Conservation (phyloP, 2,888 invertebrate genomes). For the Drosophila lacicola region DNA sequence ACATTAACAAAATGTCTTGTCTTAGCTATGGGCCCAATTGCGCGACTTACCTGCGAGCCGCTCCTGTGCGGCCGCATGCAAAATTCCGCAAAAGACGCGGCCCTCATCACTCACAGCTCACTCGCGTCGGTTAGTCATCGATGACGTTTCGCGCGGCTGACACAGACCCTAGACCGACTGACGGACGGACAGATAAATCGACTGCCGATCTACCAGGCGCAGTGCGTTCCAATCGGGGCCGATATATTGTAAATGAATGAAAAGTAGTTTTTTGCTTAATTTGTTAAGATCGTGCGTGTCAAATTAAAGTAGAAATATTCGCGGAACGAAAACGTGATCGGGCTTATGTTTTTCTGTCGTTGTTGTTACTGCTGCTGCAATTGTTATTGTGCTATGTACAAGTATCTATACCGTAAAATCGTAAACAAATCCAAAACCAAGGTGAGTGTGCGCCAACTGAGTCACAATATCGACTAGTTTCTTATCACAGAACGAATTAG, state of each 20-base stretch:
- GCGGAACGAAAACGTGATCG: conserved; percentile 26
- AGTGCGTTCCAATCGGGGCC: conserved; percentile 35
- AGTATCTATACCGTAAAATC: conserved; percentile 63
- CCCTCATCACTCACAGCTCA: conserved; percentile 31
- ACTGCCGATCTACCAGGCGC: conserved; percentile 25
- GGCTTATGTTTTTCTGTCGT: conserved; percentile 26
- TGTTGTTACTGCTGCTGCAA: conserved; percentile 19
- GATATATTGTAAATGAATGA: conserved; percentile 31
- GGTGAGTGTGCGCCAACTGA: conserved; percentile 58
- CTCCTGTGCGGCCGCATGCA: conserved; percentile 49
- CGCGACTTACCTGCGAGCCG: conserved; percentile 41
- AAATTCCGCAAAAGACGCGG: conserved; percentile 28
- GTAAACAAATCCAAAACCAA: conserved; percentile 60
- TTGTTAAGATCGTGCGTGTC: conserved; percentile 33
- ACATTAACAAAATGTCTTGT: no score
- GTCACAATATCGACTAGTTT: conserved; percentile 19
- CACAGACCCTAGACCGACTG: conserved; percentile 24
- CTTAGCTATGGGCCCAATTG: neutral
- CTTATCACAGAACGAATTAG: conserved; percentile 36
- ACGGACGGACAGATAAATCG: conserved; percentile 3
- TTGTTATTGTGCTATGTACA: conserved; percentile 57
- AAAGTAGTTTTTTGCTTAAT: conserved; percentile 6
- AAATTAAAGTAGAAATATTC: conserved; percentile 29
- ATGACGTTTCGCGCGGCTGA: conserved; percentile 65
- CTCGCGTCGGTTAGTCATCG: conserved; percentile 63